A percentile compares a stretch with the other conserved stretches of the same genome.
phyloP scores from a whole-genome alignment of 1,140 invertebrate species.

The Stenopsyche tienmushanensis region DNA sequence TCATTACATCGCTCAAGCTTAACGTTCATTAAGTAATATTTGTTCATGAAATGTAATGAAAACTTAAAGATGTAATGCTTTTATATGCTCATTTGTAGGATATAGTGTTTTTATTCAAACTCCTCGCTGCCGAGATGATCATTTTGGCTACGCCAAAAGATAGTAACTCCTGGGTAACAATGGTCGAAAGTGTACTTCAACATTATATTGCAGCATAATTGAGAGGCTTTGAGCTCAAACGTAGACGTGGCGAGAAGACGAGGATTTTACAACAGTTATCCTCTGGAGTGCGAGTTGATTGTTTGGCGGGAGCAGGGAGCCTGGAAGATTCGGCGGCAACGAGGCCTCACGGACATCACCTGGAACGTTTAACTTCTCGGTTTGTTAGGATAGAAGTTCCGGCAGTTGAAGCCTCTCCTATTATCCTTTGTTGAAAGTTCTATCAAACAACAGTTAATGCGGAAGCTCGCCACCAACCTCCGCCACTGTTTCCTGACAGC shows the following conservation, averaged over 20 bases:
- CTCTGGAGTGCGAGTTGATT: not conserved
- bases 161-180: too few relatives aligned
- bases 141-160: not conserved
- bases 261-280: not conserved
- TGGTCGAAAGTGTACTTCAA: too few relatives aligned
- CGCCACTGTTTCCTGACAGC: too few relatives aligned
- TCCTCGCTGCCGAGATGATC: slow-evolving; percentile 4
- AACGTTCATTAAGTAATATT: too few relatives aligned
- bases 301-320: not conserved
- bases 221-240: too few relatives aligned
- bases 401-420: not conserved
- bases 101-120: too few relatives aligned
- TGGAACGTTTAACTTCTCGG: slow-evolving; percentile 14
- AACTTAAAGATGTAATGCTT: too few relatives aligned
- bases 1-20: too few relatives aligned
- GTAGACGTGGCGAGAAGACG: too few relatives aligned
- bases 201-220: too few relatives aligned
- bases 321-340: not conserved
- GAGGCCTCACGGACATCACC: slow-evolving; percentile 7
- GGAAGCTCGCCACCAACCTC: slow-evolving; percentile 24
- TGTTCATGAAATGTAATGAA: too few relatives aligned
- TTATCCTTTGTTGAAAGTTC: slow-evolving; percentile 8
- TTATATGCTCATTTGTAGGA: too few relatives aligned
- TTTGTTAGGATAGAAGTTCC: not conserved
- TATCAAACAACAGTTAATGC: slow-evolving; percentile 34